Evolutionary conservation across 2,113 vertebrate genomes (phyloP).

Genomic region (Phasianus colchicus): DNA sequence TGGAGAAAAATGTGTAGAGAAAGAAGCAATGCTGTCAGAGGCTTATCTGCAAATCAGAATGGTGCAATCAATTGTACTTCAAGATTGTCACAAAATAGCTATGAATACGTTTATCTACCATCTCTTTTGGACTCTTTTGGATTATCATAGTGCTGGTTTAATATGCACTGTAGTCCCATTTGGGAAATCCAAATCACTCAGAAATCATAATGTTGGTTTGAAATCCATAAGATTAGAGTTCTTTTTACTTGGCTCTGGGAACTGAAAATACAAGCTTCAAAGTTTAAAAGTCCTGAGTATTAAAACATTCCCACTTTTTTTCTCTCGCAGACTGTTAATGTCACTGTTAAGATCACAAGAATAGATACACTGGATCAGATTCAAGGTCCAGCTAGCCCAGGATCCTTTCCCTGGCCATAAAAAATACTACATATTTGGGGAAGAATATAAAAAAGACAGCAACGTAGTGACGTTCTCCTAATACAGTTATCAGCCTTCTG

Average conservation of each 20-base stretch:
- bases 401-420: background rate
- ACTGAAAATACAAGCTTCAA: background rate
- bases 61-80: background rate
- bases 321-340: background rate
- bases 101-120: background rate
- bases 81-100: background rate
- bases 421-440: slow-evolving; percentile 6
- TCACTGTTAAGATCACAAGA: background rate
- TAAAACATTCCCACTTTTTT: background rate
- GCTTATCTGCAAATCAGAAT: slow-evolving; percentile 26
- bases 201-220: background rate
- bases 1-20: background rate
- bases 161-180: background rate
- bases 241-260: background rate
- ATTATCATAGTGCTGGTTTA: background rate
- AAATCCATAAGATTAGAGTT: background rate
- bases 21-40: background rate
- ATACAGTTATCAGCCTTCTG: background rate
- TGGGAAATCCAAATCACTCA: background rate
- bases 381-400: background rate
- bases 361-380: slow-evolving; percentile 14
- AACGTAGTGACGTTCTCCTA: background rate
- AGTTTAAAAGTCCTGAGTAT: background rate
- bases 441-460: slow-evolving; percentile 23
- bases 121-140: background rate